Percentiles rank a stretch among this genome's conserved stretches.
These are phyloP conservation scores for Bombus pascuorum DNA, from an alignment of 1,140 invertebrate genomes.

Conservation along the genomic window DNA sequence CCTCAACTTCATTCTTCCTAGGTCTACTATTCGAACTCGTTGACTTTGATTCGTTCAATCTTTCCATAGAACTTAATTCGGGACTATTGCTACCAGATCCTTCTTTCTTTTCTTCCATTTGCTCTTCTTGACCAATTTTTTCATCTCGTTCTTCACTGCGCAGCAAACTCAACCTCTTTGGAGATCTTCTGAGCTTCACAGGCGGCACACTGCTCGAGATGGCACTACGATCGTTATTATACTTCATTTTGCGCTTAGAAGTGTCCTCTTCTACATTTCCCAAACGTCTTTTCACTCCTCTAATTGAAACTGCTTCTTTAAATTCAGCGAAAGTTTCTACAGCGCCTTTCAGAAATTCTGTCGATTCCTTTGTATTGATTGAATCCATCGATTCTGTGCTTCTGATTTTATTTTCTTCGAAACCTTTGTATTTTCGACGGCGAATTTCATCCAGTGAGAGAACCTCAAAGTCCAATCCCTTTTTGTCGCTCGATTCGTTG, in stretches of 20 bases:
- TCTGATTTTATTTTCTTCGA: background rate
- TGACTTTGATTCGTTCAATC: background rate
- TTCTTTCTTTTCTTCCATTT: background rate
- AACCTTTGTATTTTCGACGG: slow-evolving; percentile 54
- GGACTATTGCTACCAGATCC: background rate
- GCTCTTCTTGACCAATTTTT: background rate
- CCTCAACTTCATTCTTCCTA: slow-evolving; percentile 66
- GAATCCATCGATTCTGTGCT: background rate
- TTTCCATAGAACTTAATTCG: background rate
- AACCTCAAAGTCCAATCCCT: slow-evolving; percentile 73
- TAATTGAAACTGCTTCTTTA: background rate
- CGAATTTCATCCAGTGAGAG: slow-evolving; percentile 80
- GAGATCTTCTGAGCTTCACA: slow-evolving; percentile 66
- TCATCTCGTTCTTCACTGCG: slow-evolving; percentile 1
- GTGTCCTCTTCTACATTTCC: background rate
- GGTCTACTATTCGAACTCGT: background rate
- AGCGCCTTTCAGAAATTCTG: slow-evolving; percentile 44
- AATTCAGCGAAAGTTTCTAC: slow-evolving; percentile 52
- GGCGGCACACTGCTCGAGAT: slow-evolving; percentile 54
- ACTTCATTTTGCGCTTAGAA: slow-evolving; percentile 10
- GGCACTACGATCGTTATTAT: background rate
- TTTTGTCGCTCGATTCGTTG: slow-evolving; percentile 17
- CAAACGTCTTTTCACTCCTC: slow-evolving; percentile 22
- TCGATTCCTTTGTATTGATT: background rate
- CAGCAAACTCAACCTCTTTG: background rate